Conservation (phyloP, 2,797 vertebrate genomes). For the Hoplostethus mediterraneus region DNA sequence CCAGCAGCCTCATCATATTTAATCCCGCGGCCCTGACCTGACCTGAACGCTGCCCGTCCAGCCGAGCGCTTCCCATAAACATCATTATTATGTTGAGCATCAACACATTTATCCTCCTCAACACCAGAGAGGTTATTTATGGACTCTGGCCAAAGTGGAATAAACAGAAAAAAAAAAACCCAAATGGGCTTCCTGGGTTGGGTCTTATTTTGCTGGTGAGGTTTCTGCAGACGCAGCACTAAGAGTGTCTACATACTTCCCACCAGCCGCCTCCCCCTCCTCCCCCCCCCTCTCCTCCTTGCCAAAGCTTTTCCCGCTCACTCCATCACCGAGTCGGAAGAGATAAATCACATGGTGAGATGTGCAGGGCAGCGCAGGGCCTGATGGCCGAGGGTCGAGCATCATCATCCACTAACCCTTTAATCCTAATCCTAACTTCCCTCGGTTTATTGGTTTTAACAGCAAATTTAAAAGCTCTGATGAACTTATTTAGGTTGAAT, state of each 20-base stretch:
- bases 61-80: constrained; percentile 18
- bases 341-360: constrained; percentile 57
- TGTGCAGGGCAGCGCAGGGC: constrained; percentile 5
- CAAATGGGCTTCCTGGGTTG: neutral
- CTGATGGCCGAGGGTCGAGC: constrained; percentile 16
- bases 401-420: no score
- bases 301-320: constrained; percentile 48
- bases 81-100: constrained; percentile 61
- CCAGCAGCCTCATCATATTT: constrained; percentile 53
- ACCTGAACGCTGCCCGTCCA: constrained; percentile 36
- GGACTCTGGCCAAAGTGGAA: constrained; percentile 30
- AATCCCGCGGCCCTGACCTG: constrained; percentile 52
- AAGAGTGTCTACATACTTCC: constrained; percentile 24
- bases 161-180: neutral
- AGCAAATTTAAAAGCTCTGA: no score
- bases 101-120: constrained; percentile 42
- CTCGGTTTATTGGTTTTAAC: no score
- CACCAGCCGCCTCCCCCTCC: constrained; percentile 1
- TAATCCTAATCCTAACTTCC: no score
- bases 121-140: constrained; percentile 20
- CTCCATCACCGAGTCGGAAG: constrained; percentile 41
- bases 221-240: constrained; percentile 54
- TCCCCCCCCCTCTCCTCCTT: constrained; percentile 8
- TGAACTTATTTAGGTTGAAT: no score
- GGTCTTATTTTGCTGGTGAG: neutral